A percentile compares a stretch with the other conserved stretches of the same genome.
phyloP scores from a whole-genome alignment of 2,113 vertebrate genomes.

The Phasianus colchicus region DNA sequence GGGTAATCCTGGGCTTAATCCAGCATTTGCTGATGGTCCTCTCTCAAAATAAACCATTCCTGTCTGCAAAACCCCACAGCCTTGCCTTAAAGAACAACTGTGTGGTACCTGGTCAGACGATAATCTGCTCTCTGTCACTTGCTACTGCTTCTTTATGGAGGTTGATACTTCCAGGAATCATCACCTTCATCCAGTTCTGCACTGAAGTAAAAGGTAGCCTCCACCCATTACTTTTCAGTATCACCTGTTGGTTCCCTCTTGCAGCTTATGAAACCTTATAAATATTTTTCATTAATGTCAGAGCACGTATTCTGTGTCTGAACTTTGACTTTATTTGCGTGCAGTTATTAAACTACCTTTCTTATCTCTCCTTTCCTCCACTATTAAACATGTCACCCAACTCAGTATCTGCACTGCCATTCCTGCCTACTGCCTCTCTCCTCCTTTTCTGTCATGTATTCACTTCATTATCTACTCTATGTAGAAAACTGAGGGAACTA shows the following conservation, averaged over 20 bases:
- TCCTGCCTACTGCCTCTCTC: neutral
- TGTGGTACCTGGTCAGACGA: neutral
- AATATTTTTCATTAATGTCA: neutral
- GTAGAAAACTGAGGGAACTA: neutral
- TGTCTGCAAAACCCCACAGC: neutral
- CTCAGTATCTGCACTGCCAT: neutral
- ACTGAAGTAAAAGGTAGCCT: neutral
- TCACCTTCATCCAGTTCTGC: neutral
- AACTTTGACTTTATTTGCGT: neutral
- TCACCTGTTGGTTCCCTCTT: neutral
- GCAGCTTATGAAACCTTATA: neutral
- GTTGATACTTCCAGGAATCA: neutral
- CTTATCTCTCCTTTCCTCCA: constrained; percentile 7
- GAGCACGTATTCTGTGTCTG: neutral
- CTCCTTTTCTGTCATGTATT: neutral
- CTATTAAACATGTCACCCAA: neutral
- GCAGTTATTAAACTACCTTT: neutral
- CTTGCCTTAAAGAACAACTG: neutral
- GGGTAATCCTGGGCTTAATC: neutral
- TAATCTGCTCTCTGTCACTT: neutral
- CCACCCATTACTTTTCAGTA: neutral
- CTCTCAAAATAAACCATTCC: neutral
- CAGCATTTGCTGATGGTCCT: neutral
- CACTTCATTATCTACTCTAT: neutral
- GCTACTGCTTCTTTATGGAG: neutral